phyloP scores from a whole-genome alignment of 2,113 vertebrate genomes.

The Dicrurus megarhynchus region DNA sequence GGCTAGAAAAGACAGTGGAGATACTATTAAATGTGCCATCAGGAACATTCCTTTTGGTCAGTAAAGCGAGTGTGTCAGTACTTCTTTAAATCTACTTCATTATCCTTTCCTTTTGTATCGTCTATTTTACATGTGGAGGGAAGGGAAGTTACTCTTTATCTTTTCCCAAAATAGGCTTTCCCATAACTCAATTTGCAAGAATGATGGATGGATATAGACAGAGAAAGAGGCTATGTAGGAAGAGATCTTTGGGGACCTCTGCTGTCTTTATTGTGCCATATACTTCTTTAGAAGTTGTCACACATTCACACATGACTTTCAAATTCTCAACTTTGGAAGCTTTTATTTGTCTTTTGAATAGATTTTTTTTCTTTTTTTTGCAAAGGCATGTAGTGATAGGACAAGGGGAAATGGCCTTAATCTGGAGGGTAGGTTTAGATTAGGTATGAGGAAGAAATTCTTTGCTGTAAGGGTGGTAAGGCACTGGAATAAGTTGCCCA shows the following conservation, averaged over 20 bases:
- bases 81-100: not conserved
- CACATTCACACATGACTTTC: not conserved
- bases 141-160: not conserved
- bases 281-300: not conserved
- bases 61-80: not conserved
- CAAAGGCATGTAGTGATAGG: not conserved
- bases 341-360: not conserved
- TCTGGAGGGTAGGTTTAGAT: not conserved
- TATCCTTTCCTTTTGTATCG: not conserved
- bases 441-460: not conserved
- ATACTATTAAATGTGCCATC: not conserved
- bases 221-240: not conserved
- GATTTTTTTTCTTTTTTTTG: not conserved
- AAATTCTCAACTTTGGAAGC: not conserved
- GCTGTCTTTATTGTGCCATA: not conserved
- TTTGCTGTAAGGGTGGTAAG: not conserved
- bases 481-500: not conserved
- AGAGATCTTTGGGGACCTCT: not conserved
- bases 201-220: not conserved
- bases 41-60: not conserved
- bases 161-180: not conserved
- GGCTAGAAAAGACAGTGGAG: not conserved
- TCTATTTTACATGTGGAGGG: not conserved
- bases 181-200: not conserved
- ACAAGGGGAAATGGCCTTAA: not conserved